Conservation (phyloP, 1,140 invertebrate species). For the Neodiprion pinetum region DNA sequence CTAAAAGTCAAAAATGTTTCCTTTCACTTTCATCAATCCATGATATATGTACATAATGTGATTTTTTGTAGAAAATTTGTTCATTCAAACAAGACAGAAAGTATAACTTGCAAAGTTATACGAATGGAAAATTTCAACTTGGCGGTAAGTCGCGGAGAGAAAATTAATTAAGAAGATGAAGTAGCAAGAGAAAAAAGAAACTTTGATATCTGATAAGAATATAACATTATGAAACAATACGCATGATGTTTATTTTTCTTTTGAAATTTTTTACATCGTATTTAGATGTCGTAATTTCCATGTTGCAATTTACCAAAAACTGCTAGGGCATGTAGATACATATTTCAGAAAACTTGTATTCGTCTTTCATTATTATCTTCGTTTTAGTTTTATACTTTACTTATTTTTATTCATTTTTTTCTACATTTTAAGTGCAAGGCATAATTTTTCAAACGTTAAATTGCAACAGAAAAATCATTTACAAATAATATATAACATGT, state of each 20-base stretch:
- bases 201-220: no score
- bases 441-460: constrained; percentile 29
- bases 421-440: not conserved
- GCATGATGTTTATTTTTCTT: constrained; percentile 56
- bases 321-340: not conserved
- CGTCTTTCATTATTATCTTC: no score
- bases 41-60: no score
- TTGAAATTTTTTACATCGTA: constrained; percentile 52
- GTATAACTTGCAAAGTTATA: no score
- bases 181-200: no score
- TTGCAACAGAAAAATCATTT: constrained; percentile 42
- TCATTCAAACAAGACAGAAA: no score
- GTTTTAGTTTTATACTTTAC: no score
- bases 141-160: no score
- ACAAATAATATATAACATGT: constrained; percentile 45
- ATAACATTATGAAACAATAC: constrained; percentile 48
- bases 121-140: no score
- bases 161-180: no score
- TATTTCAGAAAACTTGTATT: no score
- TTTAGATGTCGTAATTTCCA: constrained; percentile 41
- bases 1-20: not conserved
- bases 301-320: constrained; percentile 1
- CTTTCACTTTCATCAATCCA: not conserved
- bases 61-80: no score
- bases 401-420: not conserved